Evolutionary conservation across 2,888 invertebrate species (phyloP), one percentile per base, ranked within the genome.

Genomic region (Isotomurus palustris): DNA sequence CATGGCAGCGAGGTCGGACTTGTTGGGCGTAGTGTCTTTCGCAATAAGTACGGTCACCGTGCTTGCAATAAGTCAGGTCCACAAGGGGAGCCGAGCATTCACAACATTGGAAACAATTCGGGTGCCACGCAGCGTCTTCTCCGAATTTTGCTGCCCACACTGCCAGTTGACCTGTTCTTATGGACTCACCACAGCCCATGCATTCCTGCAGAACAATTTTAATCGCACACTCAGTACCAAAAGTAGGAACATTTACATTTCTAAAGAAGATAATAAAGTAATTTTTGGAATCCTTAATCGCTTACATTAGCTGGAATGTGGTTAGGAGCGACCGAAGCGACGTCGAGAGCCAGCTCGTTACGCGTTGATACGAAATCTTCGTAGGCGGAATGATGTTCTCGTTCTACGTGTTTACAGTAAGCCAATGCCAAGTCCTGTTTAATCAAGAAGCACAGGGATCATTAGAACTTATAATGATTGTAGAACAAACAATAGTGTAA

Each of bases 1-100:
- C 89, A 64, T 91, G 85, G 77, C 97, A 97, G 72, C 97, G 81
- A 17, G 97, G 95, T 76, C 94, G 93, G 74, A 96, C 81, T 73
- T 88, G 83, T 78, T 99, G 96, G 50, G 95, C 94, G 77, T 95
- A 99, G 78, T 99, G 97, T 66, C 95, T 82, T 74, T 92, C 93
- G 78, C 95, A 95, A 79, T 86, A 93, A 66, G 92, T 81, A 66
- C 84, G 82, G 69, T 89, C 89, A 71, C 92, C 91, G 75, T 90
- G 83, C 66, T 88, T 87, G 76, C 97, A 97, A 78, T 97, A 96
- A 50, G 92, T 90, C 73, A 99, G 83, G 78, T 99, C 97, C 62
- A 96, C 95, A 60, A 99, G 84, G 54, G 94, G 81, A 78, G 97
- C 92, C 71, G 87, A 83, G 78, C 96, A 96, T 56, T 25, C 10